These are phyloP conservation scores for Mesorhabditis spiculigera DNA, from an alignment of 2,888 invertebrate species.

Conservation along the genomic window DNA sequence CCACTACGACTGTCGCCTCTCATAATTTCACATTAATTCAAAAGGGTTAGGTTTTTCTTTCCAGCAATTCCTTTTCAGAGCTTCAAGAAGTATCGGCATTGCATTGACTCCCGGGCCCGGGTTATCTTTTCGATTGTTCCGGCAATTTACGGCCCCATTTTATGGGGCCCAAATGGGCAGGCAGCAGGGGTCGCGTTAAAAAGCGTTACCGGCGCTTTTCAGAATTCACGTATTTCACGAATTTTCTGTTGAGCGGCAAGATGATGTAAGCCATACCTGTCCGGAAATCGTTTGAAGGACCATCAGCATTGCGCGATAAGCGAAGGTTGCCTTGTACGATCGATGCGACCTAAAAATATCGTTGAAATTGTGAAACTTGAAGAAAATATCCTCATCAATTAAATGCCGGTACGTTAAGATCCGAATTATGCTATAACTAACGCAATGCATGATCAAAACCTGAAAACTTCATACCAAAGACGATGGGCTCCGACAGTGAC, in stretches of 20 bases:
- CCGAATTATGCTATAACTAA: too few species aligned
- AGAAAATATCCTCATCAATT: too few species aligned
- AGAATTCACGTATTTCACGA: neutral
- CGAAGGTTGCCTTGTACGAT: conserved; percentile 82
- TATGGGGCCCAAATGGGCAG: conserved; percentile 75
- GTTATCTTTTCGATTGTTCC: conserved; percentile 73
- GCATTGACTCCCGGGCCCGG: neutral
- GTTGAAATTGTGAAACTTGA: too few species aligned
- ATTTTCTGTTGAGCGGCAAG: too few species aligned
- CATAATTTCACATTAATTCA: too few species aligned
- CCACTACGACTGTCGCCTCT: too few species aligned
- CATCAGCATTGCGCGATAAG: conserved; percentile 74
- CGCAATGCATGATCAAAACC: neutral
- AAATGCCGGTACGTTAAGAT: too few species aligned
- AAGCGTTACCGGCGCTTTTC: neutral
- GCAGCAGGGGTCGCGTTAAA: neutral
- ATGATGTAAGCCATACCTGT: conserved; percentile 67
- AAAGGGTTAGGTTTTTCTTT: too few species aligned
- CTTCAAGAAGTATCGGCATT: neutral
- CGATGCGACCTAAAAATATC: conserved; percentile 70
- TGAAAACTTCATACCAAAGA: conserved; percentile 72
- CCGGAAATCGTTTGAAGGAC: conserved; percentile 79
- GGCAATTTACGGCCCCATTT: conserved; percentile 78
- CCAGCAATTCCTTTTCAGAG: too few species aligned
- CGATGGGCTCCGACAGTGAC: conserved; percentile 90